Percentiles rank a stretch among this genome's conserved stretches.
phyloP scores from a whole-genome alignment of 1,140 invertebrate genomes.

The Tetramorium alpestre region DNA sequence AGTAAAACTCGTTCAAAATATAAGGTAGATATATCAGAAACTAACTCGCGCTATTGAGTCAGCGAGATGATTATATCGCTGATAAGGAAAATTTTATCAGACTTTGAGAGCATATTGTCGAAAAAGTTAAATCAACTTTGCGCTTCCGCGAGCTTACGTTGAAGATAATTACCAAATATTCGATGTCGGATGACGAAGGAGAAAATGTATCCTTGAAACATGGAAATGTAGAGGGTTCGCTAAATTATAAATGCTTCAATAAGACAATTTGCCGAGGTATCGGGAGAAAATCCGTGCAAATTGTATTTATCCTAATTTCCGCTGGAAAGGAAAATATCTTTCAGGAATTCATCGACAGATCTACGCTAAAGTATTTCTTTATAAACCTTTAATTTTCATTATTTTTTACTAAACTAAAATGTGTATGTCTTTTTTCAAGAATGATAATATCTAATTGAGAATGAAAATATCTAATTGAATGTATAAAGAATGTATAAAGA shows the following conservation, averaged over 20 bases:
- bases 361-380: not conserved
- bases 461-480: too few relatives aligned
- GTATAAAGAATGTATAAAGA: too few relatives aligned
- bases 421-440: too few relatives aligned
- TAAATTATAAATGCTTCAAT: slow-evolving; percentile 14
- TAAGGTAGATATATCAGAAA: not conserved
- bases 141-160: not conserved
- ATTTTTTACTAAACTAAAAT: not conserved
- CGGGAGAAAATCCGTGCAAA: not conserved
- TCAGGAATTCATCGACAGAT: not conserved
- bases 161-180: slow-evolving; percentile 1
- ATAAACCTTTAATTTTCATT: not conserved
- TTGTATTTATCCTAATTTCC: not conserved
- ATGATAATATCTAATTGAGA: too few relatives aligned
- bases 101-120: not conserved
- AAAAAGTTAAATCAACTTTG: slow-evolving; percentile 20
- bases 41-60: not conserved
- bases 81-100: slow-evolving; percentile 3
- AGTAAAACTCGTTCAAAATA: slow-evolving; percentile 21
- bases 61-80: not conserved
- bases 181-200: not conserved
- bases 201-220: not conserved
- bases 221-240: not conserved
- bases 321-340: not conserved
- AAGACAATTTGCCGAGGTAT: not conserved